Evolutionary conservation across 2,113 vertebrate genomes (phyloP).

Genomic region (Morone saxatilis): DNA sequence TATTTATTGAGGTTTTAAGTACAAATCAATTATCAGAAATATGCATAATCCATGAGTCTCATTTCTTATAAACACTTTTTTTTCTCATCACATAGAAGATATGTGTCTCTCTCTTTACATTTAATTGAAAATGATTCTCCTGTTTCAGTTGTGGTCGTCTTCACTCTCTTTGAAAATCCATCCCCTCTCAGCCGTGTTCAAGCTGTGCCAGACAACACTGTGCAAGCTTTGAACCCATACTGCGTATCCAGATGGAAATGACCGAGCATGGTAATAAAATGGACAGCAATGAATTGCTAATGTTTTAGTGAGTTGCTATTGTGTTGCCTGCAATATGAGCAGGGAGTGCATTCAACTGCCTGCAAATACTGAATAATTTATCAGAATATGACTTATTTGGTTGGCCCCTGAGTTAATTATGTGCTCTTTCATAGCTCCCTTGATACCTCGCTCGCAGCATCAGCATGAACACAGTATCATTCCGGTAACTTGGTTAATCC

Average conservation of each 20-base stretch:
- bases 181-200: background rate
- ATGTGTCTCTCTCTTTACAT: background rate
- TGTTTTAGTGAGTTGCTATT: conserved; percentile 47
- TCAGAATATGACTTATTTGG: conserved; percentile 78
- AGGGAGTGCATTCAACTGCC: conserved; percentile 59
- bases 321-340: conserved; percentile 66
- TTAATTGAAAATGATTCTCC: background rate
- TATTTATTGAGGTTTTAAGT: background rate
- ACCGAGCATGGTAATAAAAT: conserved; percentile 29
- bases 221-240: conserved; percentile 7
- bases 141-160: background rate
- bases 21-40: background rate
- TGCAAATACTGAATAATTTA: conserved; percentile 83
- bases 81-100: background rate
- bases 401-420: conserved; percentile 82
- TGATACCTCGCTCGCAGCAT: conserved; percentile 67
- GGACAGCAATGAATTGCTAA: conserved; percentile 54
- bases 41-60: background rate
- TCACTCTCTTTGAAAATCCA: background rate
- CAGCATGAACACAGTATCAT: conserved; percentile 64
- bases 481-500: conserved; percentile 72
- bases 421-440: conserved; percentile 79
- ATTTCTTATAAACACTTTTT: background rate
- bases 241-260: conserved; percentile 36
- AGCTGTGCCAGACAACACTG: background rate